Evolutionary conservation across 2,888 invertebrate species (phyloP).

Genomic region (Oxyscelio sp.): DNA sequence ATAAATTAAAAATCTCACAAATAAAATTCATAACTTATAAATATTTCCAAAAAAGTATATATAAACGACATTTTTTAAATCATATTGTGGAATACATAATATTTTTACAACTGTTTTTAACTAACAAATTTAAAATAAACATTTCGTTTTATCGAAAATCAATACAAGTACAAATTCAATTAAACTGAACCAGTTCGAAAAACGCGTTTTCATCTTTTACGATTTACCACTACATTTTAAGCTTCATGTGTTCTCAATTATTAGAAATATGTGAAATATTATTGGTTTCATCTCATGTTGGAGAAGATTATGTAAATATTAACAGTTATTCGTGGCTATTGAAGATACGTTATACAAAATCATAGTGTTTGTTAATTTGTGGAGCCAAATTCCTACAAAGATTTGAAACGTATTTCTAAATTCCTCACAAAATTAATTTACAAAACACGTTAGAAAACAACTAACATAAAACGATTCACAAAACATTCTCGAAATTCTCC

Average conservation of each 20-base stretch:
- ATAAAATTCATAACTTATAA: too few relatives aligned
- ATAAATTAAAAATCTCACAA: too few relatives aligned
- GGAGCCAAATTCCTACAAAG: constrained; percentile 32
- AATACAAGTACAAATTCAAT: constrained; percentile 5
- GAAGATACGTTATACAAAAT: constrained; percentile 1
- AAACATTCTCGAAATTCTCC: constrained; percentile 34
- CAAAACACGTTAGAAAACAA: constrained; percentile 32
- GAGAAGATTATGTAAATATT: too few relatives aligned
- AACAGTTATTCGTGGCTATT: too few relatives aligned
- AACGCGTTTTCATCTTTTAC: too few relatives aligned
- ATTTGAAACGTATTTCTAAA: constrained; percentile 26
- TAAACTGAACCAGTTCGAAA: not conserved
- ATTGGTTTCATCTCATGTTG: too few relatives aligned
- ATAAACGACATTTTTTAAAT: too few relatives aligned
- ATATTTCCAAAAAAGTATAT: too few relatives aligned
- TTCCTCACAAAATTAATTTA: constrained; percentile 42
- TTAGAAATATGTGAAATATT: not conserved
- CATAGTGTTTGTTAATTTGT: not conserved
- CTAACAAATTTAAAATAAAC: constrained; percentile 15
- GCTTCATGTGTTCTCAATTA: too few relatives aligned
- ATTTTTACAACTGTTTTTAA: too few relatives aligned
- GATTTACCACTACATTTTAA: too few relatives aligned
- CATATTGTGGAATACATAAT: too few relatives aligned
- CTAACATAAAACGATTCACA: constrained; percentile 22
- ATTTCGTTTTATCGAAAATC: not conserved